Base-by-base conservation (phyloP, 2,797 vertebrate species). In the Ptychadena robeensis region DNA sequence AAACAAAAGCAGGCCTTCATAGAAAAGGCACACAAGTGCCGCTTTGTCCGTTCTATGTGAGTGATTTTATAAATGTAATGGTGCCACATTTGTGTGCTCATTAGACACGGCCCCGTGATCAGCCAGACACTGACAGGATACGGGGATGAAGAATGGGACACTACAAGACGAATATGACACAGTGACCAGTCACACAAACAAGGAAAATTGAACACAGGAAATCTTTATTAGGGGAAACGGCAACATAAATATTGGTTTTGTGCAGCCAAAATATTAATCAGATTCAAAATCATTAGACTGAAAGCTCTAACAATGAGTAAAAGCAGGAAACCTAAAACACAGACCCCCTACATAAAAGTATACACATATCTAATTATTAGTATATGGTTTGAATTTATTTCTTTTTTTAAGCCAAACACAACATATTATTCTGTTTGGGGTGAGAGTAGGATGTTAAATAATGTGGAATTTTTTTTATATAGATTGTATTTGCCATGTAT, bases 181-280 rank as follows among this genome's bases (percentile, higher is more conserved):
- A 85, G 25, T 57, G 67, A 74, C 53, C 18, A 48, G 34, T 53
- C 70, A 80, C 71, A 69, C 27, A 69, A 63, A 73, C 32, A 40
- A 53, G 32, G 38, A 35, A 68, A 53, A 68, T 2, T 18, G 72
- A 68, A 71, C 73, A 77, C 8, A 30, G 70, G 44, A 64, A 32
- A 71, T 66, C 31, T 78, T 83, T 82, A 82, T 82, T 82, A 53
- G 18, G 30, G 22, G 22, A 77, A 48, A 10, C 68, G 27, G 40
- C 32, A 31, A 32, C 9, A 27, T 22, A 25, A 38, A 53, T 3
- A 53, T 53, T 34, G 48, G 32, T 34, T n/a, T 5, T 78, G 6
- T 22, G 18, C 15, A 22, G 44, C 18, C 18, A 53, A 53, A 53
- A 53, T 53, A 53, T 1, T 22, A 6, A 22, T 53, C 15, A 4